Evolutionary conservation across 2,797 vertebrate genomes (phyloP).

Genomic region (Crocodylus rhombifer): DNA sequence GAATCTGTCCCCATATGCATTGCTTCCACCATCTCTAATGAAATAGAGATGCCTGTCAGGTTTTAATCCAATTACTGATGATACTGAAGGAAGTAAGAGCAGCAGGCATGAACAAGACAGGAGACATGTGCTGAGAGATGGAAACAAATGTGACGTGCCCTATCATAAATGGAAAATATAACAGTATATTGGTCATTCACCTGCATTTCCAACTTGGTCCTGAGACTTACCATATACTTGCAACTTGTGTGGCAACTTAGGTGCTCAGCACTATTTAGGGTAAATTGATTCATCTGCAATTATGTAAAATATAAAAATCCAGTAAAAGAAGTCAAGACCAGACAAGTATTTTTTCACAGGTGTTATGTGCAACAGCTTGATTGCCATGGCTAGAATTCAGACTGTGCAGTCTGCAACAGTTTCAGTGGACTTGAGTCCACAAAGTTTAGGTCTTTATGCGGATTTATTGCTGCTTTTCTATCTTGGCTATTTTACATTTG

Average conservation of each 20-base stretch:
- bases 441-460: background rate
- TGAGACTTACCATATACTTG: background rate
- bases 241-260: background rate
- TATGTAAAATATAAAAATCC: background rate
- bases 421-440: background rate
- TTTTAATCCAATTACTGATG: slow-evolving; percentile 57
- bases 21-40: slow-evolving; percentile 28
- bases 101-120: background rate
- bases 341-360: fast-evolving
- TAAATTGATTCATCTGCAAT: background rate
- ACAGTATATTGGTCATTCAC: no score
- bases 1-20: background rate
- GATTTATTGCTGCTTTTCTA: slow-evolving; percentile 24
- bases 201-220: background rate
- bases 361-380: background rate
- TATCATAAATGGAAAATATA: no score
- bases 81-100: background rate
- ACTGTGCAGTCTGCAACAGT: slow-evolving; percentile 44
- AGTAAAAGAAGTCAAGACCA: background rate
- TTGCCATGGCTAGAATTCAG: slow-evolving; percentile 30
- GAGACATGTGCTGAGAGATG: background rate
- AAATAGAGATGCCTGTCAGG: background rate
- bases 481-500: slow-evolving; percentile 40
- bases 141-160: background rate
- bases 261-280: background rate